A percentile compares a stretch with the other conserved stretches of the same genome.
phyloP scores from a whole-genome alignment of 1,140 invertebrate genomes.

The Dreissena rostriformis region DNA sequence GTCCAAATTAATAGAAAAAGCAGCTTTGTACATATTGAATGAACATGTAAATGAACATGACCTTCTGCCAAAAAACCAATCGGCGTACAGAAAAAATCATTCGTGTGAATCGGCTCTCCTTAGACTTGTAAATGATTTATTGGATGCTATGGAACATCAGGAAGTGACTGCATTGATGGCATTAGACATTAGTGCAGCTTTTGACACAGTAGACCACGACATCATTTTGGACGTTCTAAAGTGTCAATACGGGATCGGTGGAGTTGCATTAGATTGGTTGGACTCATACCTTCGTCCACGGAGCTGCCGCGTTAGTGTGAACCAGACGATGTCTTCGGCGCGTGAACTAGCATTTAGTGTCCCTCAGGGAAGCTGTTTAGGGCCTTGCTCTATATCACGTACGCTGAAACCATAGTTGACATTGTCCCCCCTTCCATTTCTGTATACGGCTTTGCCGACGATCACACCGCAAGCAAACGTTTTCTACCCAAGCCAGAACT shows the following conservation, averaged over 20 bases:
- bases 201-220: slow-evolving; percentile 42
- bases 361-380: slow-evolving; percentile 49
- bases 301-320: slow-evolving; percentile 42
- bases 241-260: slow-evolving; percentile 12
- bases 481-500: too few relatives aligned
- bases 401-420: slow-evolving; percentile 53
- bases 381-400: slow-evolving; percentile 45
- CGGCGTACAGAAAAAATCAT: slow-evolving; percentile 34
- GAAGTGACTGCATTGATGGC: slow-evolving; percentile 46
- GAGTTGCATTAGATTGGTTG: slow-evolving; percentile 18
- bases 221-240: slow-evolving; percentile 5
- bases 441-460: slow-evolving; percentile 44
- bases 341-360: slow-evolving; percentile 33
- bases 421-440: slow-evolving; percentile 41
- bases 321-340: slow-evolving; percentile 8
- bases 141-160: slow-evolving; percentile 36
- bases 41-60: slow-evolving; percentile 29
- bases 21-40: slow-evolving; percentile 27
- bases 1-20: slow-evolving; percentile 54
- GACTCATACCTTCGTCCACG: slow-evolving; percentile 42
- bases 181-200: slow-evolving; percentile 40
- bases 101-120: slow-evolving; percentile 42
- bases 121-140: slow-evolving; percentile 27
- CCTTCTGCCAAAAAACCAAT: slow-evolving; percentile 47
- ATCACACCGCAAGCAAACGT: slow-evolving; percentile 24